These are phyloP conservation scores for Ceyx erithaca DNA, from an alignment of 2,797 vertebrate genomes.

Conservation along the genomic window DNA sequence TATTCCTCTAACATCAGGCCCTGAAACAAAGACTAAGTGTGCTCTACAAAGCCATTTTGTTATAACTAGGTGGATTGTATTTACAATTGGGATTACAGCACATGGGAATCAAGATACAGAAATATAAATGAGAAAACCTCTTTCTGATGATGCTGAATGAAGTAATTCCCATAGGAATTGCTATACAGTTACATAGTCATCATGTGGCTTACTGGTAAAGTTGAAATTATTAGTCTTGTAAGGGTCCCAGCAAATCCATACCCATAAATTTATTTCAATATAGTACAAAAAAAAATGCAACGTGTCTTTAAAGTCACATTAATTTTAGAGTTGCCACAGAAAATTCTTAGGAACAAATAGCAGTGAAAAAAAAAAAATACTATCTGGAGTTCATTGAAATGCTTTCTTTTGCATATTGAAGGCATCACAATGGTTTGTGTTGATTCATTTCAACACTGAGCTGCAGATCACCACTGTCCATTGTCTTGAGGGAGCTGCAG, in stretches of 20 bases:
- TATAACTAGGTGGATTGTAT: constrained; percentile 56
- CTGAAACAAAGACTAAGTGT: constrained; percentile 64
- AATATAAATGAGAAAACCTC: constrained; percentile 41
- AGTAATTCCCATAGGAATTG: background rate
- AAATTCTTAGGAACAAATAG: background rate
- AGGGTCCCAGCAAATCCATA: background rate
- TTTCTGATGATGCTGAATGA: constrained; percentile 15
- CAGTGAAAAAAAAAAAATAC: background rate
- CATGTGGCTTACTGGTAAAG: background rate
- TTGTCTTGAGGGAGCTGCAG: constrained; percentile 19
- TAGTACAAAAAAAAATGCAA: background rate
- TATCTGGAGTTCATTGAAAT: background rate
- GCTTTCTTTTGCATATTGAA: constrained; percentile 26
- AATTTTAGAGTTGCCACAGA: background rate
- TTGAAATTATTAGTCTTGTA: background rate
- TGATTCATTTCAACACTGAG: constrained; percentile 36
- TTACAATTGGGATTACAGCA: constrained; percentile 58
- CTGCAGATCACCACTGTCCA: background rate
- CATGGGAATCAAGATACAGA: constrained; percentile 25
- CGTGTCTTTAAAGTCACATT: background rate
- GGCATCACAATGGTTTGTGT: constrained; percentile 38
- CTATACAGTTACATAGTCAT: background rate
- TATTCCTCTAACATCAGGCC: constrained; percentile 4
- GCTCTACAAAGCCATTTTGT: constrained; percentile 58
- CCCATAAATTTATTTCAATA: background rate